These are phyloP conservation scores for Euplagia quadripunctaria DNA, from an alignment of 2,888 invertebrate genomes.

Conservation along the genomic window DNA sequence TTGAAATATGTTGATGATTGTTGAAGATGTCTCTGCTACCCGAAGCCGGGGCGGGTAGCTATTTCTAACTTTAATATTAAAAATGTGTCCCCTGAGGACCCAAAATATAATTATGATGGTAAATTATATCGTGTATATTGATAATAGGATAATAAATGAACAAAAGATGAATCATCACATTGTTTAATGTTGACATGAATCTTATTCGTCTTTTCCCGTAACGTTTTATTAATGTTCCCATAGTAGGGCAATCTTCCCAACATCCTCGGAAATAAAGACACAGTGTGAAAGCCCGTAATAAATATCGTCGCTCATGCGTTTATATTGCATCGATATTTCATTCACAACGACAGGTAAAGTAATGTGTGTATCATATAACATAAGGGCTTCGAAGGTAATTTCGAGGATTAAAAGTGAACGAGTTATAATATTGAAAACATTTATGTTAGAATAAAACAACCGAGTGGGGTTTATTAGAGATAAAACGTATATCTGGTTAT, in stretches of 20 bases:
- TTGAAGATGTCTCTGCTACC: no score
- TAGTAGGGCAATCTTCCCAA: neutral
- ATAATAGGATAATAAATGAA: no score
- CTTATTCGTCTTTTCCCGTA: neutral
- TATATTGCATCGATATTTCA: slow-evolving; percentile 22
- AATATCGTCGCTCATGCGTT: neutral
- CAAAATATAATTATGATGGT: no score
- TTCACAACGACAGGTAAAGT: slow-evolving; percentile 10
- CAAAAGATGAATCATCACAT: neutral
- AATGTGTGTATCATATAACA: neutral
- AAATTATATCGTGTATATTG: no score
- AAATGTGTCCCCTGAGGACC: no score
- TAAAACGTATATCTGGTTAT: no score
- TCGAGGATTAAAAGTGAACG: neutral
- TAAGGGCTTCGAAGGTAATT: neutral
- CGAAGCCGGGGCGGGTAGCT: no score
- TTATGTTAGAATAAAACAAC: no score
- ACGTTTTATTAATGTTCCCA: neutral
- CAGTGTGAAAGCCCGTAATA: neutral
- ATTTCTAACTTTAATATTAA: no score
- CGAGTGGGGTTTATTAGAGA: no score
- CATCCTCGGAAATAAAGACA: neutral
- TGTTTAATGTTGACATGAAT: neutral
- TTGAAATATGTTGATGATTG: no score
- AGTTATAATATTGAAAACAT: no score